Evolutionary conservation across 2,888 invertebrate genomes (phyloP).

Genomic region (Ennomos quercinarius): DNA sequence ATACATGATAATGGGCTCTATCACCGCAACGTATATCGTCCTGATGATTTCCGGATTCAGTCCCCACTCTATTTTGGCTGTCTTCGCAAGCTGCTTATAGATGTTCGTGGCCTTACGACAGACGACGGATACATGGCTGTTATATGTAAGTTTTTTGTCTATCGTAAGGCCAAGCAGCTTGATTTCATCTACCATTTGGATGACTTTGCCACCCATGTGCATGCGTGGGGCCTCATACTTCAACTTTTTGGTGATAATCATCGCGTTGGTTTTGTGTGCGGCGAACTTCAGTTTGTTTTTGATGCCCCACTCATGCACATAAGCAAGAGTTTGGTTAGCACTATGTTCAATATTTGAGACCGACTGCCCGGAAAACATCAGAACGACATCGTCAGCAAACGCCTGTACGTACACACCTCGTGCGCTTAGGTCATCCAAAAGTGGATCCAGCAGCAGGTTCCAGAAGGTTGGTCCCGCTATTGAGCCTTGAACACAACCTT

Average conservation of each 20-base stretch:
- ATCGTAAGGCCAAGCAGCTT: conserved; percentile 12
- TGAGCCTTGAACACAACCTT: background rate
- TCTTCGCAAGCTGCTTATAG: conserved; percentile 6
- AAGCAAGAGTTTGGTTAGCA: background rate
- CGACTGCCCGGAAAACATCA: background rate
- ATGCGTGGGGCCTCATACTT: background rate
- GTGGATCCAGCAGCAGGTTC: background rate
- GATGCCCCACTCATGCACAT: conserved; percentile 1
- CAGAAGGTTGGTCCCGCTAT: background rate
- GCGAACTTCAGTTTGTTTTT: too few relatives aligned
- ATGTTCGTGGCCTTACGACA: conserved; percentile 2
- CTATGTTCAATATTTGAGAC: background rate
- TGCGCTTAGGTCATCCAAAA: background rate
- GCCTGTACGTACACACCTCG: background rate
- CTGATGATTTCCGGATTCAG: conserved; percentile 10
- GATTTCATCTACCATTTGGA: conserved; percentile 1
- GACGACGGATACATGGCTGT: too few relatives aligned
- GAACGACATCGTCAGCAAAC: conserved; percentile 1
- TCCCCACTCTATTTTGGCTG: conserved; percentile 6
- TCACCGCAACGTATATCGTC: background rate
- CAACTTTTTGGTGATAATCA: background rate
- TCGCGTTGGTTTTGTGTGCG: background rate
- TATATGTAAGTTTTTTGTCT: background rate
- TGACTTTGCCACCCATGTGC: background rate
- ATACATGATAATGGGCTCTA: conserved; percentile 4